Base-by-base conservation (phyloP, 2,797 vertebrate genomes). In the Chaunax sp. region DNA sequence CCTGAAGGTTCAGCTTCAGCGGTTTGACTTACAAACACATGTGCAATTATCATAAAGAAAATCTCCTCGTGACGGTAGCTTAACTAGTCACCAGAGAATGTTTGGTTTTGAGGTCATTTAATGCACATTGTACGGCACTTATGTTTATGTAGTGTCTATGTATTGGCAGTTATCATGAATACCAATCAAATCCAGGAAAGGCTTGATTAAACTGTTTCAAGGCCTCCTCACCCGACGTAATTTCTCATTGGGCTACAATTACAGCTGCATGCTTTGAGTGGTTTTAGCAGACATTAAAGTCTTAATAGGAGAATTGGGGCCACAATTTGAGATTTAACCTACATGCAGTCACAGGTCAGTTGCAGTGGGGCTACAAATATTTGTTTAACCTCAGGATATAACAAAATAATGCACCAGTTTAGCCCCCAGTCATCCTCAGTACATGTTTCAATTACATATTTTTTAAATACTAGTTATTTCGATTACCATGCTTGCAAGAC, bases 1-100 rank as follows among this genome's bases (percentile, higher is more conserved):
- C 71, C 62, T 51, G 53, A 54, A 54, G 76, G 52, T 72, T 66
- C 49, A 74, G 75, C 74, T 62, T 65, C 72, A 66, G 72, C 56
- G 61, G 66, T 74, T 72, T 57, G 73, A 68, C 63, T 59, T 43
- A 64, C 59, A 30, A 64, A 69, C 78, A 81, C 65, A 64, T 68
- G 30, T 72, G 72, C 81, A 78, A 78, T 63, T 53, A 53, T 68
- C 49, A 75, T 45, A 75, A 52, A 83, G 56, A 72, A 70, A 52
- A 33, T 52, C 15, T 60, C 33, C 20, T 30, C 22, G 20, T 41
- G 25, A 73, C 28, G 43, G 38, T 30, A 72, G 41, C 19, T 60
- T 37, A 30, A 61, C 55, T 46, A 19, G 43, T 64, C 12, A 33
- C 46, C 12, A 35, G 18, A 46, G 38, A 8, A 58, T 44, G 63